Base-by-base conservation (phyloP, 2,888 invertebrate species). In the Helobdella robusta region DNA sequence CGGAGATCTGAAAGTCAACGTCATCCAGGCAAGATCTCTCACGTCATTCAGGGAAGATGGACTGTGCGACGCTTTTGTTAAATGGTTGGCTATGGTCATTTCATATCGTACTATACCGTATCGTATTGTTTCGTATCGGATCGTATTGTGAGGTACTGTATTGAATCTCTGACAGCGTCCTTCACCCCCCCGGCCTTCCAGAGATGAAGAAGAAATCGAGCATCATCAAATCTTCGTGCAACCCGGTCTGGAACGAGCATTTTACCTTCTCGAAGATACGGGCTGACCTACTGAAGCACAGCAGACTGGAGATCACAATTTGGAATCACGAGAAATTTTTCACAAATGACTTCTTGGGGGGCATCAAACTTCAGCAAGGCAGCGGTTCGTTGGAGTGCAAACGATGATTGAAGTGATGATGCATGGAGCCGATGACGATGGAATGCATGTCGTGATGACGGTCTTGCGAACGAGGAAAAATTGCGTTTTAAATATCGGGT, bases 301-400 rank as follows among this genome's bases (percentile, higher is more conserved):
- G 91, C 35, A 89, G 89, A 67, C 82, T 95, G 18, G 94, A 95
- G 80, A 83, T 95, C 63, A 92, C 91, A 5, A 85, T 95, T 66
- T 95, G 94, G 94, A 93, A 94, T 83, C 88, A 93, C 75, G 94
- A 95, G 72, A 76, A 80, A 66, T 84, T 95, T 68, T 89, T 91
- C 35, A 90, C 89, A 77, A 94, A 94, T 81, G 93, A 94, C 81
- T 93, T 94, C 80, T 85, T 95, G 75, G 94, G 95, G 54, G 93
- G 92, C 32, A 86, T 92, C 11, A 82, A 94, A 68, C 86, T 95
- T 73, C 91, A 91, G 70, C 83, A 90, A 54, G 93, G 93, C 72
- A n/a, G n/a, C n/a, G n/a, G n/a, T n/a, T n/a, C n/a, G n/a, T n/a
- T n/a, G n/a, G n/a, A n/a, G n/a, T n/a, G n/a, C n/a, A n/a, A n/a